A percentile compares a stretch with the other conserved stretches of the same genome.
Evolutionary conservation across 1,140 invertebrate genomes (phyloP).

Genomic region (Drosophila persimilis): DNA sequence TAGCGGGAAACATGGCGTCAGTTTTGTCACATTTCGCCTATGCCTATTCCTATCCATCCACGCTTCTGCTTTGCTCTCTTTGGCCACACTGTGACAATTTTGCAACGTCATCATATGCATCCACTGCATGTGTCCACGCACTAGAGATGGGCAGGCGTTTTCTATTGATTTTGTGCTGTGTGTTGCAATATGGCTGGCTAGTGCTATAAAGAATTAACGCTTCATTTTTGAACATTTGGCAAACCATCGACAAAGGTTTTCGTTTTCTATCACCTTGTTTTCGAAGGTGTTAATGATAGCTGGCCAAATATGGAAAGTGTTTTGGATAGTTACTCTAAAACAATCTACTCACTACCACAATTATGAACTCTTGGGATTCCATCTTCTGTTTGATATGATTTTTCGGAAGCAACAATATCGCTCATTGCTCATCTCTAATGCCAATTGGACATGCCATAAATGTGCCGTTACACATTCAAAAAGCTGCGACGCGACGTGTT

Average conservation of each 20-base stretch:
- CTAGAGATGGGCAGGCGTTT: constrained; percentile 21
- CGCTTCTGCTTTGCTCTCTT: neutral
- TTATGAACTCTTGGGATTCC: too few relatives aligned
- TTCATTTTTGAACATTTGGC: too few relatives aligned
- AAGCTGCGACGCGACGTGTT: constrained; percentile 60
- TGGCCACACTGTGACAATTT: constrained; percentile 6
- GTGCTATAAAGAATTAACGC: neutral
- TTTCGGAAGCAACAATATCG: constrained; percentile 1
- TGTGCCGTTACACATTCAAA: constrained; percentile 74
- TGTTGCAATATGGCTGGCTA: neutral
- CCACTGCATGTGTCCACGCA: constrained; percentile 10
- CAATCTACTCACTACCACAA: too few relatives aligned
- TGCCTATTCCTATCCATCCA: constrained; percentile 1
- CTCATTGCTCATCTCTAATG: constrained; percentile 43
- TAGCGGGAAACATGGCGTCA: constrained; percentile 75
- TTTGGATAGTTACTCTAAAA: too few relatives aligned
- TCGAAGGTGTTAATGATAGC: too few relatives aligned
- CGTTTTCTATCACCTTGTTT: too few relatives aligned
- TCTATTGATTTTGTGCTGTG: too few relatives aligned
- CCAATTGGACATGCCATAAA: constrained; percentile 63
- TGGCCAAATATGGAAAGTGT: too few relatives aligned
- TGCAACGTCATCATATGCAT: constrained; percentile 49
- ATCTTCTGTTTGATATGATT: neutral
- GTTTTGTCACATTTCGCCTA: constrained; percentile 36
- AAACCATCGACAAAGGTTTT: too few relatives aligned